These are phyloP conservation scores for Cyrtonyx montezumae DNA, from an alignment of 2,113 vertebrate genomes.

Conservation along the genomic window DNA sequence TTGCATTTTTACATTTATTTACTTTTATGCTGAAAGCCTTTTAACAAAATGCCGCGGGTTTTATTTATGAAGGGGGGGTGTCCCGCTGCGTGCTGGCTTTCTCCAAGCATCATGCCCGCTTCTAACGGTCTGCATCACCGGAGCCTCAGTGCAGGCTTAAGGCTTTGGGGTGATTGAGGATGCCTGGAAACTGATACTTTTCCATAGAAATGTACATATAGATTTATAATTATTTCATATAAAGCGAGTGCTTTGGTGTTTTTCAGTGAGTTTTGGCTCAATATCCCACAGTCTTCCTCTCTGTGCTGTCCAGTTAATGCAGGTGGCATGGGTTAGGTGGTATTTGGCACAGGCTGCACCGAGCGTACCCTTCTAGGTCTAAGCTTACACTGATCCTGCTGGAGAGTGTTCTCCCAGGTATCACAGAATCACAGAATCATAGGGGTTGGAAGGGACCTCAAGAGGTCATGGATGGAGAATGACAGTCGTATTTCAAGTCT, in stretches of 20 bases:
- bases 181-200: neutral
- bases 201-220: too few relatives aligned
- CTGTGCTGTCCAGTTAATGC: neutral
- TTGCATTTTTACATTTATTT: too few relatives aligned
- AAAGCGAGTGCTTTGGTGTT: neutral
- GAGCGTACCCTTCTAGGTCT: neutral
- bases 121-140: neutral
- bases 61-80: neutral
- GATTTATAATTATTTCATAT: too few relatives aligned
- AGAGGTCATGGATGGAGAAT: too few relatives aligned
- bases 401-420: neutral
- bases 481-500: neutral
- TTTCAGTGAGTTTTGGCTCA: neutral
- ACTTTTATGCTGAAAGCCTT: neutral
- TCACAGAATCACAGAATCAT: too few relatives aligned
- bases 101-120: neutral
- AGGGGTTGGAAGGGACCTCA: too few relatives aligned
- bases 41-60: neutral
- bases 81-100: neutral
- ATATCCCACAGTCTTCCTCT: neutral
- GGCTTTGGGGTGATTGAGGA: neutral
- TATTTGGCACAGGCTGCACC: neutral
- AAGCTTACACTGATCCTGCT: neutral
- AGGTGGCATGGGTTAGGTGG: neutral
- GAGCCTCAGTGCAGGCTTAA: rapidly evolving